Base-by-base conservation (phyloP, 2,113 vertebrate species). In the zebrafish (Danio rerio) region DNA sequence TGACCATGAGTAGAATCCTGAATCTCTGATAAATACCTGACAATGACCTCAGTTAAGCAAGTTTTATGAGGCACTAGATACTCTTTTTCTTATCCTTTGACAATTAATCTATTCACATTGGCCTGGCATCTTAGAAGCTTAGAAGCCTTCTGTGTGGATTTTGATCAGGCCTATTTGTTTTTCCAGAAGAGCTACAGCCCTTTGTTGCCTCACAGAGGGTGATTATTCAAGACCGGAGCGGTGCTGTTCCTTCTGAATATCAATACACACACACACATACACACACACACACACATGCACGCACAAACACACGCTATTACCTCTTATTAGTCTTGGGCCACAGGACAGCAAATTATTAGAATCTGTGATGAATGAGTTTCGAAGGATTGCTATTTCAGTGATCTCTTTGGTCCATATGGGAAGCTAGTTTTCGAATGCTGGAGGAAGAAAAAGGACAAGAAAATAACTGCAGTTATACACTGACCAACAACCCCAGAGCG, bases 251-350 rank as follows among this genome's bases (percentile, higher is more conserved):
- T 79, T n/a, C 75, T 81, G 73, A 73, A 81, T 84, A 40, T 58
- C 78, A 78, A 86, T 68, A 62, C 9, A 55, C 74, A 68, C 42
- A n/a, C 59, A 66, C 11, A 15, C 53, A 40, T 20, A 62, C 21
- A 62, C 59, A 62, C 59, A 31, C n/a, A 59, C 18, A 21, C 56
- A 58, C 56, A 58, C 16, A 58, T 16, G n/a, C 55, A 18, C 55
- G n/a, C 58, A 61, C 58, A 63, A 20, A 16, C 42, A 70, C 7
- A 21, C 43, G 40, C 76, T 49, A 86, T 86, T 86, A 85, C 63
- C 52, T 79, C 78, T 79, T 79, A 83, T 87, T 85, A 86, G 73
- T 58, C 5, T 20, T 65, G 72, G 78, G 69, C 73, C 47, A 75
- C 75, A 52, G 18, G 69, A 78, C 62, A 63, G 62, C 69, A 82